Evolutionary conservation across 2,113 vertebrate species (phyloP), one percentile per base, ranked within the genome.

Genomic region (Halichoerus grypus): DNA sequence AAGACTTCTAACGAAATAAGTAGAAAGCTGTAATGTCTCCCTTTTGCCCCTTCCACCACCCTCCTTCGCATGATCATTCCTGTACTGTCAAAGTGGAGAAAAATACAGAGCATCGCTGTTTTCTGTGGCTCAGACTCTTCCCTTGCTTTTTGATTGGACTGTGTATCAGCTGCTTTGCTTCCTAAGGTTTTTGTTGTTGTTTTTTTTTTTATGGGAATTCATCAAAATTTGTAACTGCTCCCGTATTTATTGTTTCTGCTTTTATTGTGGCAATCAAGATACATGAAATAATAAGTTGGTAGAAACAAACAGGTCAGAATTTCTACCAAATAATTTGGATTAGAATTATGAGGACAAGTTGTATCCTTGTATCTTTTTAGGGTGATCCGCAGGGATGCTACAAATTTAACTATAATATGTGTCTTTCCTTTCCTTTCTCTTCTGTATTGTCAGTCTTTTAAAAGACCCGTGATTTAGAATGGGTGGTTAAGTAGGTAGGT

Each of bases 361-460:
- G 19, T 49, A 7, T 67, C 7, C 22, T 61, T 87, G 22, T 84
- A 49, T 63, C 65, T 86, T 67, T 65, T 59, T 42, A 94, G 53
- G 28, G 55, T 83, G 28, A 79, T 84, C 14, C 1, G 14, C 69
- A 36, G 51, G 36, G 11, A 63, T 86, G 42, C 28, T 61, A 7
- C 53, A 28, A n/a, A 67, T 51, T 95, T 86, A 59, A 76, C 33
- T 39, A 3, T 61, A 71, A 42, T 53, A 61, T 22, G 12, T 53
- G 24, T 65, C 80, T 93, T 80, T 33, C 11, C 51, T 79, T 86
- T 71, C n/a, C 14, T 53, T 36, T 53, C 42, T 11, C 19, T 51
- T 76, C 46, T 55, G 59, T 95, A 77, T 79, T 55, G 85, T 77
- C 92, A 90, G 31, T 67, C 28, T 93, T 96, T 87, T 65, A 69